A percentile compares a stretch with the other conserved stretches of the same genome.
phyloP scores from a whole-genome alignment of 2,797 vertebrate species.

The Coregonus suidteri region DNA sequence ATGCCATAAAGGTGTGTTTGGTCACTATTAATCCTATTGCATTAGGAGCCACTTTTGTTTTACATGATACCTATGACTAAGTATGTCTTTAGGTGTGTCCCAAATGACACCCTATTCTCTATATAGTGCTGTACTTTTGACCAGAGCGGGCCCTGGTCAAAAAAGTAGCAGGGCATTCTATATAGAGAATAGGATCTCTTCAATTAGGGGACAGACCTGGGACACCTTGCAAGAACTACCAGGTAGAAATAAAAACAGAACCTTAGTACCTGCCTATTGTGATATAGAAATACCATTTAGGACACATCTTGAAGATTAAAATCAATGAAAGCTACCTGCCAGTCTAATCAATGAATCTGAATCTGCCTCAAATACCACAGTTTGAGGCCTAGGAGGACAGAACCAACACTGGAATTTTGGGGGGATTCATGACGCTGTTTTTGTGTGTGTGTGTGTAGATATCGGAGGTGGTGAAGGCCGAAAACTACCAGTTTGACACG shows the following conservation, averaged over 20 bases:
- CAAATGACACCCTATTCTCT: too few relatives aligned
- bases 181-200: too few relatives aligned
- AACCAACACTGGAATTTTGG: neutral
- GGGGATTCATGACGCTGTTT: neutral
- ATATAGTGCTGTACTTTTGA: too few relatives aligned
- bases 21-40: neutral
- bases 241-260: too few relatives aligned
- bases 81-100: too few relatives aligned
- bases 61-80: neutral
- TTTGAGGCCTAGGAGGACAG: neutral
- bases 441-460: neutral
- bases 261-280: too few relatives aligned
- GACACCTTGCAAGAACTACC: too few relatives aligned
- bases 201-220: too few relatives aligned
- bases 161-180: too few relatives aligned
- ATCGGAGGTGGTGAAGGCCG: slow-evolving; percentile 10
- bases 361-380: neutral
- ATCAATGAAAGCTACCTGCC: neutral
- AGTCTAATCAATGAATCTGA: too few relatives aligned
- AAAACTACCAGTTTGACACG: slow-evolving; percentile 13
- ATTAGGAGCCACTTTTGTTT: neutral
- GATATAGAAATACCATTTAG: too few relatives aligned
- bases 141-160: too few relatives aligned
- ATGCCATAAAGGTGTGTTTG: slow-evolving; percentile 10
- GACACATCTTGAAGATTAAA: neutral